Percentiles rank a stretch among this genome's conserved stretches.
phyloP scores from a whole-genome alignment of 2,113 vertebrate species.

The Lagopus leucura region DNA sequence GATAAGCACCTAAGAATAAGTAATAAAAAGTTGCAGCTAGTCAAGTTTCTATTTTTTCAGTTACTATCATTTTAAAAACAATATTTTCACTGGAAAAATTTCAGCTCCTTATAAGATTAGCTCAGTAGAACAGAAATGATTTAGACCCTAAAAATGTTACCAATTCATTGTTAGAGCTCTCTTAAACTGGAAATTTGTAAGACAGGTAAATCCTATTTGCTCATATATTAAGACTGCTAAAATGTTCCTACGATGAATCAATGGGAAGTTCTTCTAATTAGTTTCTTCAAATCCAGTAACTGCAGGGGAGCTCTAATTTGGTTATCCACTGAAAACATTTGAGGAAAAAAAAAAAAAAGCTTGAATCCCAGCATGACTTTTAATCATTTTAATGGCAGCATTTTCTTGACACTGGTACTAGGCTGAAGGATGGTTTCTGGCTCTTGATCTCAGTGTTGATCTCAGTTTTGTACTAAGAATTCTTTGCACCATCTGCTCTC shows the following conservation, averaged over 20 bases:
- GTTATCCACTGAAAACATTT: constrained; percentile 26
- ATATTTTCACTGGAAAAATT: neutral
- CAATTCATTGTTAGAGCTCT: neutral
- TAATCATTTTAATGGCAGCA: constrained; percentile 29
- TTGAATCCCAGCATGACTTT: constrained; percentile 5
- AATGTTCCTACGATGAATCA: constrained; percentile 30
- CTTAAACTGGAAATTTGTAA: neutral
- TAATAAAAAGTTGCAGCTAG: neutral
- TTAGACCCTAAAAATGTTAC: neutral
- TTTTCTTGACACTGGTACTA: constrained; percentile 24
- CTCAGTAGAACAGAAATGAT: neutral
- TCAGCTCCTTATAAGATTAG: neutral
- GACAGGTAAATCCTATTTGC: neutral
- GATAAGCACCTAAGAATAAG: neutral
- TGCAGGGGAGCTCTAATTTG: constrained; percentile 32
- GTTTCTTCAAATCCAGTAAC: constrained; percentile 23
- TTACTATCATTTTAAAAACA: neutral
- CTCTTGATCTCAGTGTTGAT: neutral
- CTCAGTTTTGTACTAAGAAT: neutral
- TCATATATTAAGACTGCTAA: neutral
- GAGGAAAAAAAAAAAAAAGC: neutral
- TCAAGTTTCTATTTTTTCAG: neutral
- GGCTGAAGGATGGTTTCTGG: constrained; percentile 4
- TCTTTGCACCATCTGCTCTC: constrained; percentile 31
- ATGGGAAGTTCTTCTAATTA: constrained; percentile 35